Conservation (phyloP, 2,113 vertebrate species). For the Chaetops frenatus region DNA sequence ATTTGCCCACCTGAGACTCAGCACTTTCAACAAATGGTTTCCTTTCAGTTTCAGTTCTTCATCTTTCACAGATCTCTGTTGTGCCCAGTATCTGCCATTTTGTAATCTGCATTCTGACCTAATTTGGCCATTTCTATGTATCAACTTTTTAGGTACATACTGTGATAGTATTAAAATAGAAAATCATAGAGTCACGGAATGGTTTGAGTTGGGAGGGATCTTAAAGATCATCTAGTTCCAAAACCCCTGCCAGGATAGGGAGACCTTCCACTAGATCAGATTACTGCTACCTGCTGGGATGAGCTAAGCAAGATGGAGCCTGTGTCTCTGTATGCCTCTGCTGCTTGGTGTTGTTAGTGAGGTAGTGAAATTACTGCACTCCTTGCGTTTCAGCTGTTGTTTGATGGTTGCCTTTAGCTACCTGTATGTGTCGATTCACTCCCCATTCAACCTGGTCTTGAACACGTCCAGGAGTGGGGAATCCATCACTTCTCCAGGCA, state of each 20-base stretch:
- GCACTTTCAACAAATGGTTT: not conserved
- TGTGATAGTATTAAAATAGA: not conserved
- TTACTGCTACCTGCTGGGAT: not conserved
- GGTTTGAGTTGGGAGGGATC: not conserved
- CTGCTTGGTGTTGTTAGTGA: fast-evolving
- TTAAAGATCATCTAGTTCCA: not conserved
- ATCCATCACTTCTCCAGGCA: not conserved
- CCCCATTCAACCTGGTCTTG: not conserved
- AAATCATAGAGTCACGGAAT: not conserved
- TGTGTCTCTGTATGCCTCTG: not conserved
- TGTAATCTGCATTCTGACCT: not conserved
- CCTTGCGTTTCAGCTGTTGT: not conserved
- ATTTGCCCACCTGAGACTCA: not conserved
- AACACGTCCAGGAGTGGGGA: not conserved
- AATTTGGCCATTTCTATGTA: not conserved
- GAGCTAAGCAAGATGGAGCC: not conserved
- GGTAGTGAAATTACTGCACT: not conserved
- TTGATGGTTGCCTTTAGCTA: not conserved
- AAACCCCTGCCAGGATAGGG: not conserved
- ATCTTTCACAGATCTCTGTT: not conserved
- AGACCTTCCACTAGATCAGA: not conserved
- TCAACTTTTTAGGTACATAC: not conserved
- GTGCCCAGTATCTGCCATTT: not conserved
- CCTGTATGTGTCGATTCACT: fast-evolving
- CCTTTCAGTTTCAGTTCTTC: not conserved